Evolutionary conservation across 2,797 vertebrate species (phyloP), one percentile per base, ranked within the genome.

Genomic region (Garrulus glandarius): DNA sequence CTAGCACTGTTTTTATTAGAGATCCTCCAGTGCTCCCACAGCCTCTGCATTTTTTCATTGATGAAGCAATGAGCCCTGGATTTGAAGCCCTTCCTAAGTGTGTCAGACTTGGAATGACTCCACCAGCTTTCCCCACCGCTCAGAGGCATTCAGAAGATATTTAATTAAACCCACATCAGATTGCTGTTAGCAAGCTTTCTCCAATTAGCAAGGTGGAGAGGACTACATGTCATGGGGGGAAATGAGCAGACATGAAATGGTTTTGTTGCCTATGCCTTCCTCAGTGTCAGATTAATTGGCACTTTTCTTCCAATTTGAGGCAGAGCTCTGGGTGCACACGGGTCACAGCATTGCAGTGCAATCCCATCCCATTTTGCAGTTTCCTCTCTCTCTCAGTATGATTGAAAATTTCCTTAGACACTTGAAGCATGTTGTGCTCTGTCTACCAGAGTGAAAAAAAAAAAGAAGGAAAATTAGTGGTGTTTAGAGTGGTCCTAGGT

Each of bases 131-230:
- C 41, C 77, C 80, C 84, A 69, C 67, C 0, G 9, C 89, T 75
- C 30, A 16, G 79, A 94, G 91, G 82, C 53, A 81, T 85, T 95
- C 86, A 76, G 64, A 95, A 90, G 68, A 55, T 89, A 93, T 95
- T 95, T 95, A 95, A 96, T 95, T 92, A 92, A 96, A 89, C 55
- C 34, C 80, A 85, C 83, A 87, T 93, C 82, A 91, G 76, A 93
- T 77, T 87, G 67, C 68, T 80, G 80, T 92, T 94, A 92, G 71
- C 71, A 78, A 86, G 83, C 44, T 85, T 86, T 87, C 92, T 94
- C 74, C 91, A 93, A 60, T 96, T 96, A 96, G 78, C 53, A 86
- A 89, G 75, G 87, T 87, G 87, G 91, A 87, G 92, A 86, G 36
- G 37, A 88, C 94, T 77, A 46, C 36, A 22, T 69, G 70, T 74